Conservation (phyloP, 2,888 invertebrate genomes). For the Thereva nobilitata region DNA sequence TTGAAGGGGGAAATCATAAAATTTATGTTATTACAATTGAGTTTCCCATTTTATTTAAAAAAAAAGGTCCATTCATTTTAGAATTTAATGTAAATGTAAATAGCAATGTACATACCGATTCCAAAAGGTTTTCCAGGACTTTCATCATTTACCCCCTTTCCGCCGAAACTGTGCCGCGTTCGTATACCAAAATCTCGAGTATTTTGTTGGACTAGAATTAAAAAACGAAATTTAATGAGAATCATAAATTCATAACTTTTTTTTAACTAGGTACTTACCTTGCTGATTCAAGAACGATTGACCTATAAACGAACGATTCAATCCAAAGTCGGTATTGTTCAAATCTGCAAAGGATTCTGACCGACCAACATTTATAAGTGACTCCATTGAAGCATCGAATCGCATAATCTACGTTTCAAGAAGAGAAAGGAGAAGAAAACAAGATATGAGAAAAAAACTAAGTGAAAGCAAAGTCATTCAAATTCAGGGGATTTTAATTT, state of each 20-base stretch:
- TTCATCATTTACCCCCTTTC: conserved; percentile 62
- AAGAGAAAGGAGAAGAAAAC: not conserved
- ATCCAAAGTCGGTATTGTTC: conserved; percentile 65
- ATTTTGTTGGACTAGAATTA: conserved; percentile 35
- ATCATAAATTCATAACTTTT: conserved; percentile 4
- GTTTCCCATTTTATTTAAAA: not conserved
- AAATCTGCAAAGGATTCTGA: conserved; percentile 85
- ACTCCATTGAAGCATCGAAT: conserved; percentile 79
- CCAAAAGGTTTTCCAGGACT: conserved; percentile 76
- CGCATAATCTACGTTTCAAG: conserved; percentile 70
- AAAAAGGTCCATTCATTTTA: conserved; percentile 1
- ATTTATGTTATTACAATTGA: too few species aligned
- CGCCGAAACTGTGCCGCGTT: conserved; percentile 64
- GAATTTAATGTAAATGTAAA: conserved; percentile 13
- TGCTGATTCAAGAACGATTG: conserved; percentile 50
- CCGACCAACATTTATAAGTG: conserved; percentile 71
- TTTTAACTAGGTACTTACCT: conserved; percentile 45
- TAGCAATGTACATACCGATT: conserved; percentile 68
- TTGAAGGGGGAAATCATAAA: too few species aligned
- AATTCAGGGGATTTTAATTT: too few species aligned
- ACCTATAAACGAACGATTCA: conserved; percentile 42
- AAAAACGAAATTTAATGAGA: not conserved
- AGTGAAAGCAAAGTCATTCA: too few species aligned
- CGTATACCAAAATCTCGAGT: conserved; percentile 52
- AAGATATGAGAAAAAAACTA: too few species aligned